Conservation (phyloP, 2,113 vertebrate species). For the Saccopteryx leptura region DNA sequence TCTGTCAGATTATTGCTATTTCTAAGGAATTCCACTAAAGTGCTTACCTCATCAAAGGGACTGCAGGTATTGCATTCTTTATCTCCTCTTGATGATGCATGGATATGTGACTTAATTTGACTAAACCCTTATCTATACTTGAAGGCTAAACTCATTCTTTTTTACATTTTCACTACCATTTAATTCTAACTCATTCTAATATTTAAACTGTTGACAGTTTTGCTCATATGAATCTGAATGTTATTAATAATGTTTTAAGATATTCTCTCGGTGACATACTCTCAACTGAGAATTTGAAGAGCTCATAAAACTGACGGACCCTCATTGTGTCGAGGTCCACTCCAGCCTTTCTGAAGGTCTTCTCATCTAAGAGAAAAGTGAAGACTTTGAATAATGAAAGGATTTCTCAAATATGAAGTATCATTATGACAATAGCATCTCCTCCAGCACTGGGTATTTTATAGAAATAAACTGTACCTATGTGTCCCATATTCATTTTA, state of each 20-base stretch:
- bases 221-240: background rate
- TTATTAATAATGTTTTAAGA: background rate
- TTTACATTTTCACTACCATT: background rate
- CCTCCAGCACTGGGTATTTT: slow-evolving; percentile 13
- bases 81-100: background rate
- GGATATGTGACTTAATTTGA: background rate
- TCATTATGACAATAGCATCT: background rate
- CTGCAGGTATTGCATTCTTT: background rate
- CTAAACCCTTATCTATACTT: background rate
- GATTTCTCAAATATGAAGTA: background rate
- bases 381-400: background rate
- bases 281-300: slow-evolving; percentile 1
- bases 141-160: background rate
- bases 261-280: background rate
- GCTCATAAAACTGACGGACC: background rate
- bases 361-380: background rate
- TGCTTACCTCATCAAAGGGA: background rate
- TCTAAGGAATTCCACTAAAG: background rate
- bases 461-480: background rate
- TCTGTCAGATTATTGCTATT: background rate
- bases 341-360: background rate
- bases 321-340: background rate
- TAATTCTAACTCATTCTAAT: background rate
- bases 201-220: background rate
- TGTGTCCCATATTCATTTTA: background rate